phyloP scores from a whole-genome alignment of 2,888 invertebrate genomes.

The Therioaphis trifolii region DNA sequence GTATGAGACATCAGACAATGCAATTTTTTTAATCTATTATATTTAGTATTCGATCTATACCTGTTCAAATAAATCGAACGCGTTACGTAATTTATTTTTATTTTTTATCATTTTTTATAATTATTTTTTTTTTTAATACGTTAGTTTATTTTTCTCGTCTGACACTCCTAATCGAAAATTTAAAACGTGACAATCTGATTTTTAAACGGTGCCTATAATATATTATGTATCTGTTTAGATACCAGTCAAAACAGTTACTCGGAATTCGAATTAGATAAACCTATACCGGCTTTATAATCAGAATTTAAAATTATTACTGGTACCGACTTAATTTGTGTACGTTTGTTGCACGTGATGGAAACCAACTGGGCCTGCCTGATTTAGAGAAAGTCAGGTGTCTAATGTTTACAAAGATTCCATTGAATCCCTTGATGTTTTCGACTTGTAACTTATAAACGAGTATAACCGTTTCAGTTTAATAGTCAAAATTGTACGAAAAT shows the following conservation, averaged over 20 bases:
- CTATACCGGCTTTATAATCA: neutral
- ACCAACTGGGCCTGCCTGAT: constrained; percentile 12
- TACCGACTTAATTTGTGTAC: neutral
- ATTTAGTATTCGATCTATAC: neutral
- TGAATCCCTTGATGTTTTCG: too few species aligned
- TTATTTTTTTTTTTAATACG: too few species aligned
- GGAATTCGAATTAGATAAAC: neutral
- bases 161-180: neutral
- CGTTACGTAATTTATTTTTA: neutral
- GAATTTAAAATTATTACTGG: neutral
- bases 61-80: neutral
- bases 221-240: neutral
- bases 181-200: too few species aligned
- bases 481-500: too few species aligned
- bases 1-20: neutral
- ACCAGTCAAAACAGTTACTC: neutral
- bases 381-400: constrained; percentile 12
- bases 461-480: too few species aligned
- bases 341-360: neutral
- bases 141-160: neutral
- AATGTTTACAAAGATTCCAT: too few species aligned
- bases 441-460: too few species aligned
- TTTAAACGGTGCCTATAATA: too few species aligned
- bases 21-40: neutral
- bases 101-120: neutral